These are phyloP conservation scores for Otocyon megalotis DNA, from an alignment of 2,113 vertebrate genomes.

Conservation along the genomic window DNA sequence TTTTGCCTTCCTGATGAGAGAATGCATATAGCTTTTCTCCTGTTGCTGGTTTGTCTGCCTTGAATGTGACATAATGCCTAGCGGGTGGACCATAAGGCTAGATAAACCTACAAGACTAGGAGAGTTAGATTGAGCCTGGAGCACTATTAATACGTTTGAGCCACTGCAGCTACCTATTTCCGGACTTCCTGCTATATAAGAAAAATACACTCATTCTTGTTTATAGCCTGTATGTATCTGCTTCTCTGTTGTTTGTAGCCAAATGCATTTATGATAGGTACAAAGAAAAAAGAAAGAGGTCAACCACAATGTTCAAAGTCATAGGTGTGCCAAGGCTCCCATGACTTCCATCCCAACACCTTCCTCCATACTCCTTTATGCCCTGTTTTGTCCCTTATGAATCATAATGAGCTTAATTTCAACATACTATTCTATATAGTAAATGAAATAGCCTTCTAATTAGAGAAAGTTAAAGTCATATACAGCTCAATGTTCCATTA, in stretches of 20 bases:
- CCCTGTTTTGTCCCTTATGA: not conserved
- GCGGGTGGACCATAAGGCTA: not conserved
- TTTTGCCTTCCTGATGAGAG: not conserved
- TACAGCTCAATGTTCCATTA: not conserved
- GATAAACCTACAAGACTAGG: not conserved
- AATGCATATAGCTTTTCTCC: not conserved
- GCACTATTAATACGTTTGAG: not conserved
- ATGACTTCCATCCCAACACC: not conserved
- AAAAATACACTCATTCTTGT: slow-evolving; percentile 30
- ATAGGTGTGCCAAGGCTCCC: not conserved
- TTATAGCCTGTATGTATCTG: not conserved
- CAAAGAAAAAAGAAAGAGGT: not conserved
- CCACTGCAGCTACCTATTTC: not conserved
- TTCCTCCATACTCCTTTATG: not conserved
- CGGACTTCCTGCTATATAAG: not conserved
- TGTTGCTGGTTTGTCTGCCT: not conserved
- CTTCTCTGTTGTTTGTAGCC: not conserved
- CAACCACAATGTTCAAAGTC: not conserved
- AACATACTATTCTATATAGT: not conserved
- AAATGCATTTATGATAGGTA: not conserved
- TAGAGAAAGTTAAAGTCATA: not conserved
- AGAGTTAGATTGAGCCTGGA: not conserved
- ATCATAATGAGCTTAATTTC: not conserved
- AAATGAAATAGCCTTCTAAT: slow-evolving; percentile 10
- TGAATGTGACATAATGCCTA: not conserved